Evolutionary conservation across 2,888 invertebrate genomes (phyloP), one percentile per base, ranked within the genome.

Genomic region (Corythucha ciliata): DNA sequence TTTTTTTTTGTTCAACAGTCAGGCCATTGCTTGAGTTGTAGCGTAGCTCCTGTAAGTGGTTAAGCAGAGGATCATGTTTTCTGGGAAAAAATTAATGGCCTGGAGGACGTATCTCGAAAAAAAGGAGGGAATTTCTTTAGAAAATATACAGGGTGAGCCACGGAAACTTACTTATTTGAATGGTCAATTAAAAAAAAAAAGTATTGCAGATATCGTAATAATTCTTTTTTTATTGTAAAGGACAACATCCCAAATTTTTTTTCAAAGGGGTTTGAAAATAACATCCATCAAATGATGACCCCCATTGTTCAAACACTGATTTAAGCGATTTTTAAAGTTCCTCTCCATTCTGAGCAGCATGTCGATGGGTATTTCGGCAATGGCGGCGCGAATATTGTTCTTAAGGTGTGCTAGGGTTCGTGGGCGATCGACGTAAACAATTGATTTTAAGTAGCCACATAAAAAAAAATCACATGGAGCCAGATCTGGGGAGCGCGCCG

Each of bases 371-470:
- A 57, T 53, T 46, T 52, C 52, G 49, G 49, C 47, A 52, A 57
- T 56, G 49, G 52, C 51, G 42, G 33, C 33, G 41, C 45, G 48
- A 54, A 58, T 59, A 40, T 56, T 56, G 53, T 48, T 50, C 48
- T 57, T 58, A 18, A 58, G 50, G 25, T 56, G 52, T 48, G 41
- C 25, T 37, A 60, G 44, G 50, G 52, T 60, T 50, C 52, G 44
- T 45, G 58, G 57, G 45, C 42, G 58, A 51, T 59, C 53, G n/a
- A 33, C 46, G 52, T 59, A 55, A 47, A 59, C 46, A 14, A 52
- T 12, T 39, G 55, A 58, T 56, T 60, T 60, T 25, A 58, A 51
- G 52, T 58, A 52, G 24, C 46, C 50, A 49, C 46, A 49, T 5
- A 39, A 27, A 27, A 53, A 50, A 45, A 39, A 54, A 27, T 46